Evolutionary conservation across 2,113 vertebrate genomes (phyloP).

Genomic region (Clupea harengus): DNA sequence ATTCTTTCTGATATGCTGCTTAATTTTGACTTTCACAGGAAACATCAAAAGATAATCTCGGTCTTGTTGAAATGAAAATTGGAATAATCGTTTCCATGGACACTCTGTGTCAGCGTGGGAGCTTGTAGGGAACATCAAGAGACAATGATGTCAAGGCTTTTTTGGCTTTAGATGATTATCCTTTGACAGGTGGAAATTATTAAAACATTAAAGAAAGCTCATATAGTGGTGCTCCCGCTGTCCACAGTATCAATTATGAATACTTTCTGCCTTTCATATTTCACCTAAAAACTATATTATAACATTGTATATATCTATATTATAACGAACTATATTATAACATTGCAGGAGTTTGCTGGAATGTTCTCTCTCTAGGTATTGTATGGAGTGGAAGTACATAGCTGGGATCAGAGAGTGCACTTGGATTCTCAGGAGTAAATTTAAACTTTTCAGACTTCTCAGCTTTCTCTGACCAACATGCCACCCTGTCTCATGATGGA

Average conservation of each 20-base stretch:
- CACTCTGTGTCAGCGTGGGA: conserved; percentile 25
- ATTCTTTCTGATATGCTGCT: conserved; percentile 42
- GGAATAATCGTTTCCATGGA: conserved; percentile 29
- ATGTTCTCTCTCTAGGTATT: no score
- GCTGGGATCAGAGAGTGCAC: not conserved
- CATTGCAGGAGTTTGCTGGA: no score
- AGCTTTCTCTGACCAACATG: not conserved
- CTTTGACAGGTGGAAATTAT: conserved; percentile 33
- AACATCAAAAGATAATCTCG: conserved; percentile 37
- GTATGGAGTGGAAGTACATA: no score
- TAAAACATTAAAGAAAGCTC: conserved; percentile 40
- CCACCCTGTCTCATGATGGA: not conserved
- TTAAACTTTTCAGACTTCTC: not conserved
- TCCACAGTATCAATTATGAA: not conserved
- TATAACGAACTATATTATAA: no score
- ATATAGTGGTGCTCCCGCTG: not conserved
- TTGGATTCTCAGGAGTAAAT: not conserved
- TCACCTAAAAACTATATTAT: not conserved
- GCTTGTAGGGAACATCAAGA: conserved; percentile 18
- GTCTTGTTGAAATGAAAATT: conserved; percentile 33
- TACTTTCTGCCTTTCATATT: not conserved
- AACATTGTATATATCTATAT: no score
- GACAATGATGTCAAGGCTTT: conserved; percentile 28
- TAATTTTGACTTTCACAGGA: conserved; percentile 47
- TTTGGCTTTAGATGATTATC: conserved; percentile 33